phyloP scores from a whole-genome alignment of 2,797 vertebrate species.

The Xyrichtys novacula region DNA sequence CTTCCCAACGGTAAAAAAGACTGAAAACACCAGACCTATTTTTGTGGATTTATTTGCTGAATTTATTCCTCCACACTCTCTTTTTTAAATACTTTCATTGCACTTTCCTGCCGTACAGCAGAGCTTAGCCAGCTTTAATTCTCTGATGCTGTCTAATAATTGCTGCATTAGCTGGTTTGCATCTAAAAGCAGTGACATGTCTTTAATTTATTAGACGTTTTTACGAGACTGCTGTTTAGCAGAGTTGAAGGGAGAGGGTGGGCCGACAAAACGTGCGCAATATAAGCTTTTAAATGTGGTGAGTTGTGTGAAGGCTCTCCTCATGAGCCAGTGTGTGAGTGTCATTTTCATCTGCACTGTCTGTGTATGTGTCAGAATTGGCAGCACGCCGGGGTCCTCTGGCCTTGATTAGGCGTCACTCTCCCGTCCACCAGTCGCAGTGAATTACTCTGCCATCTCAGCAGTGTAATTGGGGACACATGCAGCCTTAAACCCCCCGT shows the following conservation, averaged over 20 bases:
- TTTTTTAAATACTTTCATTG: not conserved
- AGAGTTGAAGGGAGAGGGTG: slow-evolving; percentile 12
- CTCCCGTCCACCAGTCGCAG: slow-evolving; percentile 65
- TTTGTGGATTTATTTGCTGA: not conserved
- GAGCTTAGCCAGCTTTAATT: not conserved
- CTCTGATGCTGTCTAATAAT: not conserved
- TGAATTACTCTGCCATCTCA: slow-evolving; percentile 76
- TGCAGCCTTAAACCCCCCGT: slow-evolving; percentile 72
- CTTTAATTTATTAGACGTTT: slow-evolving; percentile 28
- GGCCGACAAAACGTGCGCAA: slow-evolving; percentile 27
- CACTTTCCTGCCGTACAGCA: not conserved
- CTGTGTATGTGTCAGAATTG: slow-evolving; percentile 62
- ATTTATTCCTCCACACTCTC: not conserved
- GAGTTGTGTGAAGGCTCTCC: slow-evolving; percentile 35
- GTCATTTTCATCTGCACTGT: slow-evolving; percentile 30
- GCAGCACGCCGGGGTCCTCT: slow-evolving; percentile 65
- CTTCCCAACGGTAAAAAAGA: not conserved
- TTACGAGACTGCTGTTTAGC: slow-evolving; percentile 13
- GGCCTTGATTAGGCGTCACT: slow-evolving; percentile 79
- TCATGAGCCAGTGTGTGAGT: slow-evolving; percentile 21
- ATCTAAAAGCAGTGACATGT: slow-evolving; percentile 1
- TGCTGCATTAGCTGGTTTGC: not conserved
- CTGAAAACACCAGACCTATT: not conserved
- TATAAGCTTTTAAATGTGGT: slow-evolving; percentile 49
- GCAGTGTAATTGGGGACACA: slow-evolving; percentile 83